Base-by-base conservation (phyloP, 2,113 vertebrate genomes). In the Oryctolagus cuniculus region DNA sequence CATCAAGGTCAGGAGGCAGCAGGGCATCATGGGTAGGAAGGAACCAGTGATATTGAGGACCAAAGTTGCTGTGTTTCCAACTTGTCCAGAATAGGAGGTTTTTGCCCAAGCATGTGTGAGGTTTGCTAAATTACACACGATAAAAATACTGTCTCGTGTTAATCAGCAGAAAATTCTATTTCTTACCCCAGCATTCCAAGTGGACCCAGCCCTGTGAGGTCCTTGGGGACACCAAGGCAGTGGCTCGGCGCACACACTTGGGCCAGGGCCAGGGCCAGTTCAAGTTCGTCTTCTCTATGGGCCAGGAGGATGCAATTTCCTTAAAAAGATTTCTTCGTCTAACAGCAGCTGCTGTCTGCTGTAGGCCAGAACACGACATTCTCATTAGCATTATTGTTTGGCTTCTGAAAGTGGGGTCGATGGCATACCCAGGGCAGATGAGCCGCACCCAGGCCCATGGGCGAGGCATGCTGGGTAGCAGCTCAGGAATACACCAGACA, bases 301-400 rank as follows among this genome's bases (percentile, higher is more conserved):
- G 95, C 9, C 9, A 61, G 44, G 34, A 88, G 34, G 64, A 90
- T 4, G 90, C 84, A 86, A 27, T 73, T 86, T 88, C n/a, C 74
- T 84, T 88, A 94, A 96, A 95, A 95, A 84, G 90, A 96, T 77
- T 93, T 31, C 87, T 92, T 53, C 69, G 87, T 93, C 87, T 84
- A 93, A 97, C 98, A 53, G 63, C 95, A 97, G 96, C 85, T 96
- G 90, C 34, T 96, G 98, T 97, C 97, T 73, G 61, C 80, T 93
- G 91, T 87, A 93, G 89, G 95, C 96, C 89, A 95, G 90, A 87
- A 94, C 64, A 75, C 12, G 67, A 95, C 15, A 86, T 67, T 93
- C 95, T 96, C 92, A 96, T 97, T 92, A 96, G 94, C 34, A 38
- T 94, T n/a, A 90, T 17, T 75, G 83, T 96, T 96, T 61, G 1